Evolutionary conservation across 2,888 invertebrate genomes (phyloP), one percentile per base, ranked within the genome.

Genomic region (Parochlus steinenii): DNA sequence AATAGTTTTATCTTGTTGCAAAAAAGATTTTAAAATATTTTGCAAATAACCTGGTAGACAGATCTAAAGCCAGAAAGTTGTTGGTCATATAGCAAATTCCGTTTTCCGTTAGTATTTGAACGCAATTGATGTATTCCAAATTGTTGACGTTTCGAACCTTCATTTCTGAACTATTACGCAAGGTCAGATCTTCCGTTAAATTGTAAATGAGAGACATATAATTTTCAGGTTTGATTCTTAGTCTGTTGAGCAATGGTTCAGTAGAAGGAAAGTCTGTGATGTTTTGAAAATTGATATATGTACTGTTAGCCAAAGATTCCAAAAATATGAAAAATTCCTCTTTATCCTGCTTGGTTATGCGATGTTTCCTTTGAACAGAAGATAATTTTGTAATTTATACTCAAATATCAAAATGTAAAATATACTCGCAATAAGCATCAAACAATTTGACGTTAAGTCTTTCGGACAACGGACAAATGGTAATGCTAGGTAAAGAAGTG

Each of bases 171-270:
- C 23, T 16, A 1, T 8, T 4, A 3, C 12, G 10, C 33, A 31
- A 4, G 37, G 43, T 22, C 40, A 45, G 17, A 45, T 47, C 7
- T 46, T 43, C 43, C 0, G 58, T 56, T 6, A 58, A 39, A 47
- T 56, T 56, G 32, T 52, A 56, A 15, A 59, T 59, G 3, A 58
- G 27, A 14, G 47, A 37, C 49, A 58, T 55, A n/a, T 58, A 59
- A n/a, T 48, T 40, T 15, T 47, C 37, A 0, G 58, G 53, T 12
- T 47, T 37, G 1, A 59, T 45, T 5, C 41, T 33, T 6, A 54
- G 35, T 4, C 40, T 35, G 29, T 49, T 37, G 4, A 50, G 41
- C 3, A 33, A 3, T 11, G 15, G 42, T 3, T 54, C 50, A 12
- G 53, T 40, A 10, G 47, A 46, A 2, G 42, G 33, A 28, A 43